Evolutionary conservation across 1,140 invertebrate genomes (phyloP), one percentile per base, ranked within the genome.

Genomic region (Drosophila sp.): DNA sequence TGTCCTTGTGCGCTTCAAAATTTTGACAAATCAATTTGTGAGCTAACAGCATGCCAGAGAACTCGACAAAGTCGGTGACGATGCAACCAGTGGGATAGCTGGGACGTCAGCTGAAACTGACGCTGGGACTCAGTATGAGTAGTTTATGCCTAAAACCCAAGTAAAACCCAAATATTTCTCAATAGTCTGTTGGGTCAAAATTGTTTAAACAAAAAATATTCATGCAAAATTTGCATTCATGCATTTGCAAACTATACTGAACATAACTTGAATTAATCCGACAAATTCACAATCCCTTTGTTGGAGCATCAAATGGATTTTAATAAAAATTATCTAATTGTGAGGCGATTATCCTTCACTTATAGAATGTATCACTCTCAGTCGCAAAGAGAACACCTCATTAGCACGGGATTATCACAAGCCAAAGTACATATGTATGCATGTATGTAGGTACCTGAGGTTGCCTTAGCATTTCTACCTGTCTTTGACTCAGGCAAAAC

Each of bases 1-100:
- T 84, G 84, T 87, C 84, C 84, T 87, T 87, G 84, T 87, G 77
- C 77, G 73, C 66, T 69, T 66, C 66, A 60, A 89, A 29, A 62
- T 62, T 80, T 80, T 84, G 80, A 87, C 84, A 89, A 79, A 87
- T 87, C 83, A 87, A 87, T 87, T 89, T 89, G 72, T 87, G 80
- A 71, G 76, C 84, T 84, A 87, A 87, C 83, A 86, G 83, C 83
- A 74, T 83, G 83, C 70, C 0, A 23, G 11, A 27, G 23, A 50
- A 69, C 73, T 80, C 80, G 38, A 44, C 65, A 62, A 10, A 27
- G 66, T 40, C 72, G 64, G 60, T 32, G 58, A 32, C 55, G 65
- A 57, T 56, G 30, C 65, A 69, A 64, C 64, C 73, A 81, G 76
- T 84, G 77, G 81, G 81, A 85, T 72, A 73, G 41, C 56, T 65